Evolutionary conservation across 2,888 invertebrate genomes (phyloP), one percentile per base, ranked within the genome.

Genomic region (Drosophila pseudotakahashii): DNA sequence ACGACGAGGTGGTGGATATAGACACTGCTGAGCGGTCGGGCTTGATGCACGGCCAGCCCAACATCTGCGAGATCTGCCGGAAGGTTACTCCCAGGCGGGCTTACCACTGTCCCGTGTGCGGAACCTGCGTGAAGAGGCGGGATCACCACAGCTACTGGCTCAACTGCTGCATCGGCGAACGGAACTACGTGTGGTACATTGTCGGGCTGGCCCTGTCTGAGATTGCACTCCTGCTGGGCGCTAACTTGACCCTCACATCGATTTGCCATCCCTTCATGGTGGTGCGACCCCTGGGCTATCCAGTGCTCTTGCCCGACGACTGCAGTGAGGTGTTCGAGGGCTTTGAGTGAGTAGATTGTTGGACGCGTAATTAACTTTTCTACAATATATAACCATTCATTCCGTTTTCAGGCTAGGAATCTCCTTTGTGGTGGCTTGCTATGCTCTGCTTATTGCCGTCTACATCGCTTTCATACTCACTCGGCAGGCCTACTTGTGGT

Each of bases 91-190:
- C 94, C 2, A 94, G 96, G 0, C 94, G 96, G 78, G 95, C 96
- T 41, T 79, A 95, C 88, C 97, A 97, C 89, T 98, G 98, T 90
- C 93, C 94, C 75, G 94, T 96, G 61, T 98, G 98, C 91, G 95
- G 97, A 89, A 94, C 95, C 51, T 97, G 97, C 91, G 94, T 97
- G 23, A 94, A 95, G 72, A 94, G 95, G 76, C 94, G 96, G 81
- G 96, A 95, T 89, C 96, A 96, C 92, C 96, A 96, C 92, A 96
- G 97, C 89, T 95, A 95, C 89, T 97, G 96, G 96, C 93, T 97
- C 92, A 95, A 96, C 87, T 97, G 96, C 89, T 98, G 98, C 91
- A 94, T 98, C 73, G 96, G 97, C 11, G 94, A 94, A 77, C 94
- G 94, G 67, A 98, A 98, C 91, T 95, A 96, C 78, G 93, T 94